These are phyloP conservation scores for Lepidurus packardi DNA, from an alignment of 1,140 invertebrate genomes.

Conservation along the genomic window DNA sequence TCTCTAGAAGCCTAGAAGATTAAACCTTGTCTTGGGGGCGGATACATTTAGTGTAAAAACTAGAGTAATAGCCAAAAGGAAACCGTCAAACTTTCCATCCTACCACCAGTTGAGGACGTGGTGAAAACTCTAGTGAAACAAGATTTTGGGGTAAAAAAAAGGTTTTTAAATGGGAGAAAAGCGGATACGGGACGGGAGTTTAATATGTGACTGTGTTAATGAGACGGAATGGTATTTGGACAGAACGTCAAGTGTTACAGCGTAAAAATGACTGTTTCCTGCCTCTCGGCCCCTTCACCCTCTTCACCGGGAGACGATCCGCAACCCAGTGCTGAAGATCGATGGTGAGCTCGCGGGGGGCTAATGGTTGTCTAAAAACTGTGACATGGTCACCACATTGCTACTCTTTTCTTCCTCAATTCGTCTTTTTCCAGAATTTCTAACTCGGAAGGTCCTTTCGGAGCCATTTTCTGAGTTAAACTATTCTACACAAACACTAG, in stretches of 20 bases:
- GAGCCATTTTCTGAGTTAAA: background rate
- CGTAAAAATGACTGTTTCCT: constrained; percentile 19
- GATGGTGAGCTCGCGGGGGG: background rate
- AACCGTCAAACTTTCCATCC: too few species aligned
- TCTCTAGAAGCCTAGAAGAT: too few species aligned
- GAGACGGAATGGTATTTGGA: constrained; percentile 14
- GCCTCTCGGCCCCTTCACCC: background rate
- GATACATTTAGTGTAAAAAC: too few species aligned
- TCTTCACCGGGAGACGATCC: background rate
- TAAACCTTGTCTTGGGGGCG: too few species aligned
- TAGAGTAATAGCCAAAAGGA: too few species aligned
- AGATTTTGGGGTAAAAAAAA: background rate
- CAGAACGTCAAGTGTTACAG: constrained; percentile 1
- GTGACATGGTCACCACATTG: background rate
- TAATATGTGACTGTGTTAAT: constrained; percentile 4
- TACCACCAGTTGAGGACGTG: too few species aligned
- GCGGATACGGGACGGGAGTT: background rate
- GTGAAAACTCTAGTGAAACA: too few species aligned
- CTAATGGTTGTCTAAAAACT: constrained; percentile 15
- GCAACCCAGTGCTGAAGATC: background rate
- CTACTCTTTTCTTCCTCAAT: background rate
- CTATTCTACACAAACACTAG: background rate
- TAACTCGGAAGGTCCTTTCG: background rate
- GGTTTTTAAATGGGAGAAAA: background rate
- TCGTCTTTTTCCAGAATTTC: background rate